phyloP scores from a whole-genome alignment of 2,888 invertebrate genomes.

The Resseliella maxima region DNA sequence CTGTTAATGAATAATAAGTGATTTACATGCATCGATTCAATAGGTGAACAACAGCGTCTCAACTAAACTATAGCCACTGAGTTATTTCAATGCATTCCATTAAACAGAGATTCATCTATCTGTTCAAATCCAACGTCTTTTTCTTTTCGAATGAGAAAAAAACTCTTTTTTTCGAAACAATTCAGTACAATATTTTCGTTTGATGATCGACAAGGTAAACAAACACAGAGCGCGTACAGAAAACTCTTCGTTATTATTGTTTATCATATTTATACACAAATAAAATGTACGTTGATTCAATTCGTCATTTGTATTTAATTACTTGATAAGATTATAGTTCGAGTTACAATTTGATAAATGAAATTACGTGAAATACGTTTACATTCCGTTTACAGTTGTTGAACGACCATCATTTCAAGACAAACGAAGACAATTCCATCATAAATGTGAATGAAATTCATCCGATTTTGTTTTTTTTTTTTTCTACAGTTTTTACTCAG shows the following conservation, averaged over 20 bases:
- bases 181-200: not conserved
- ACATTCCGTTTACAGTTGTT: not conserved
- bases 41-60: slow-evolving; percentile 10
- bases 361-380: not conserved
- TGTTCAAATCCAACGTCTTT: not conserved
- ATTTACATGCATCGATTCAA: slow-evolving; percentile 48
- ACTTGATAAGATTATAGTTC: not conserved
- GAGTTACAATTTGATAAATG: not conserved
- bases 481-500: not conserved
- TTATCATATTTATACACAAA: slow-evolving; percentile 22
- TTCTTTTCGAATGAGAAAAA: not conserved
- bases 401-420: not conserved
- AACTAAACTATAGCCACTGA: not conserved
- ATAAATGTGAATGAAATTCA: slow-evolving; percentile 38
- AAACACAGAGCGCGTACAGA: not conserved
- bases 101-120: not conserved
- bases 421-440: not conserved
- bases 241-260: not conserved
- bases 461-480: not conserved
- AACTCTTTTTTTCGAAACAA: not conserved
- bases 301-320: slow-evolving; percentile 3
- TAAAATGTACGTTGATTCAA: not conserved
- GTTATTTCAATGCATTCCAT: not conserved
- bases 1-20: slow-evolving; percentile 25
- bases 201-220: slow-evolving; percentile 40